A percentile compares a stretch with the other conserved stretches of the same genome.
These are phyloP conservation scores for Pterostichus madidus DNA, from an alignment of 2,888 invertebrate genomes.

Conservation along the genomic window DNA sequence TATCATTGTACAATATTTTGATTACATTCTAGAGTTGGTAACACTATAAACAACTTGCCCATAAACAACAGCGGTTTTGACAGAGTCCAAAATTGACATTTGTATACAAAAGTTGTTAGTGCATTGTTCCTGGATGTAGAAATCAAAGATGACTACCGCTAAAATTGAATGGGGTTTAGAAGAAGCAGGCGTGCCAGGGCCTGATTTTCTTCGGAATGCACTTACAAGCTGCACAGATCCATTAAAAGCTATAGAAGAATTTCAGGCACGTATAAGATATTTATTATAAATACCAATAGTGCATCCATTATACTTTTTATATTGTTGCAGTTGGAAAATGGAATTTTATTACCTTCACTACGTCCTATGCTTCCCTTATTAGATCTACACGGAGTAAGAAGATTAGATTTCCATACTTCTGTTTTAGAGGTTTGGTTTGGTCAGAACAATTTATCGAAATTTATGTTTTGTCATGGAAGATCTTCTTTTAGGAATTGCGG, in stretches of 20 bases:
- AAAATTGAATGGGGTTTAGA: conserved; percentile 72
- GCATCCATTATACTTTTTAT: conserved; percentile 19
- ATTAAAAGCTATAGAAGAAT: conserved; percentile 98
- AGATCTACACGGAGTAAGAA: conserved; percentile 94
- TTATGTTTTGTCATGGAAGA: neutral
- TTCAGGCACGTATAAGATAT: conserved; percentile 83
- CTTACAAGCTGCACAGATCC: conserved; percentile 98
- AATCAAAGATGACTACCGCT: conserved; percentile 59
- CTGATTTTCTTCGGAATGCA: conserved; percentile 83
- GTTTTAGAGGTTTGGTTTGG: conserved; percentile 89
- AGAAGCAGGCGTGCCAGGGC: conserved; percentile 76
- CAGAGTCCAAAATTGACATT: conserved; percentile 61
- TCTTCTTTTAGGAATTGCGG: conserved; percentile 79
- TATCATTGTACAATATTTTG: neutral
- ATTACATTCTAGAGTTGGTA: conserved; percentile 22
- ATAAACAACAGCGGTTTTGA: conserved; percentile 60
- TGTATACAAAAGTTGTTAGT: conserved; percentile 59
- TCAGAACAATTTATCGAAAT: neutral
- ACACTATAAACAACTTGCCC: conserved; percentile 33
- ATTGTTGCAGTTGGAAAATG: conserved; percentile 87
- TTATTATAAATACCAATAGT: neutral
- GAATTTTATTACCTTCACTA: conserved; percentile 93
- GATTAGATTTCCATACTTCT: conserved; percentile 96
- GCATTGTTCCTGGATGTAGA: conserved; percentile 1
- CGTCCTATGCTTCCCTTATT: conserved; percentile 96